Percentiles rank a stretch among this genome's conserved stretches.
phyloP scores from a whole-genome alignment of 2,113 vertebrate genomes.

The Meleagris gallopavo region DNA sequence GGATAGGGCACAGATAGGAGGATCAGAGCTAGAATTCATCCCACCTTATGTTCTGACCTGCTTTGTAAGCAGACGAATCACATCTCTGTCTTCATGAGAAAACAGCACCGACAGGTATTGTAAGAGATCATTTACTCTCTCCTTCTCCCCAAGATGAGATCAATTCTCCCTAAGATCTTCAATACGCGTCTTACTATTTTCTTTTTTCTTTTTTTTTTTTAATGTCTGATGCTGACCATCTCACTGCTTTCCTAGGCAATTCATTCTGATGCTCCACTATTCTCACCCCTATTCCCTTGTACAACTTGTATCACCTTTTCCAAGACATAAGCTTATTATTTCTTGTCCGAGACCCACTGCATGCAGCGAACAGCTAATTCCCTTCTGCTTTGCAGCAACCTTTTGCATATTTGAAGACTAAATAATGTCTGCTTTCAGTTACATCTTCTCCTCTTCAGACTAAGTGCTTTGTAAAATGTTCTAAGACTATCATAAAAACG shows the following conservation, averaged over 20 bases:
- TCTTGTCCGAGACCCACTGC: neutral
- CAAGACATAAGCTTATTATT: constrained; percentile 49
- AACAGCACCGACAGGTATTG: neutral
- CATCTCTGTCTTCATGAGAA: neutral
- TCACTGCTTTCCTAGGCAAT: neutral
- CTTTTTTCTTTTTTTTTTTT: neutral
- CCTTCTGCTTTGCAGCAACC: constrained; percentile 19
- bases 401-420: neutral
- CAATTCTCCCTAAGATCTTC: neutral
- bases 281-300: neutral
- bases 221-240: neutral
- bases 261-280: neutral
- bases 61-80: neutral
- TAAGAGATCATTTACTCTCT: neutral
- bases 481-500: neutral
- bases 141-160: neutral
- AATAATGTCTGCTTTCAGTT: neutral
- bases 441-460: neutral
- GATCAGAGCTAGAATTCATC: neutral
- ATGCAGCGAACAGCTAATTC: constrained; percentile 19
- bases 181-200: neutral
- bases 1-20: neutral
- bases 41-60: neutral
- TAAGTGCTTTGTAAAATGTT: constrained; percentile 8
- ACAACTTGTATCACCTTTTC: neutral